A percentile compares a stretch with the other conserved stretches of the same genome.
phyloP scores from a whole-genome alignment of 2,888 invertebrate genomes.

The Rambutsinella grinnellia region DNA sequence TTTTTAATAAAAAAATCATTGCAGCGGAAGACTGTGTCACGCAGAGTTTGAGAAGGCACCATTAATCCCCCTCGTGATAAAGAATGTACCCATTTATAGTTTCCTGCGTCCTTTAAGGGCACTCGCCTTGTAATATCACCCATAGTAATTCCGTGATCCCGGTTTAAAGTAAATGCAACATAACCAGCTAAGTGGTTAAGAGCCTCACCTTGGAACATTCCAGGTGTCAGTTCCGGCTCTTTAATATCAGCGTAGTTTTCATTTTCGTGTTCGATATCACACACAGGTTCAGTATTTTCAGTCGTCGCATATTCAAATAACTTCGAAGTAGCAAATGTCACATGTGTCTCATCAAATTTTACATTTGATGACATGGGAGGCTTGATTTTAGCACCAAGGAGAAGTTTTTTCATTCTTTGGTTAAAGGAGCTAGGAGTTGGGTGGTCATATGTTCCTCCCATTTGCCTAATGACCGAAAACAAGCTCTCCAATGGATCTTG shows the following conservation, averaged over 20 bases:
- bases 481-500: slow-evolving; percentile 49
- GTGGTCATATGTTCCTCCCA: slow-evolving; percentile 32
- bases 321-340: neutral
- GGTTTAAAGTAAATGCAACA: neutral
- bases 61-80: slow-evolving; percentile 8
- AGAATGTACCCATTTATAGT: neutral
- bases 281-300: neutral
- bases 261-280: neutral
- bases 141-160: neutral
- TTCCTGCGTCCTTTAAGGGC: neutral
- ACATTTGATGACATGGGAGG: neutral
- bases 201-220: neutral
- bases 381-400: slow-evolving; percentile 6
- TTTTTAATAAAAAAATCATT: neutral
- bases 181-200: slow-evolving; percentile 9
- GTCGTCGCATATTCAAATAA: neutral
- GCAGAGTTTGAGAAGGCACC: neutral
- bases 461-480: slow-evolving; percentile 33
- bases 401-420: slow-evolving; percentile 26
- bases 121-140: neutral
- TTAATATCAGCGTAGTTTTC: neutral
- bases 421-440: slow-evolving; percentile 34
- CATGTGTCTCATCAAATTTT: neutral
- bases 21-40: no score
- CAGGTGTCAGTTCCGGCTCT: neutral